Conservation (phyloP, 2,888 invertebrate species). For the Galerucella calmariensis region DNA sequence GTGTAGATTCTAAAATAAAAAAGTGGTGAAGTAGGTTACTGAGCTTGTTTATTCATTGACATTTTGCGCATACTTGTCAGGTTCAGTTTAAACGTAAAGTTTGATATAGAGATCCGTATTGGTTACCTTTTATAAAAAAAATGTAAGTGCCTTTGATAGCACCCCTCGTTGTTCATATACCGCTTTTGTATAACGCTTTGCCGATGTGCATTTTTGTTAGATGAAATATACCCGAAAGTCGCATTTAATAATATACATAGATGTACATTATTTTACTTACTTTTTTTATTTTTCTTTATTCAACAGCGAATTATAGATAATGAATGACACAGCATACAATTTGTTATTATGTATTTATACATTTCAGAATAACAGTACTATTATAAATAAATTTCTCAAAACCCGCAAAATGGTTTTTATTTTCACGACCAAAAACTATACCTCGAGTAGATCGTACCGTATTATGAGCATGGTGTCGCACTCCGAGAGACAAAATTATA, state of each 20-base stretch:
- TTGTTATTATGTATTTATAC: constrained; percentile 57
- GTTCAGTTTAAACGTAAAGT: neutral
- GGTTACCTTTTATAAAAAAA: constrained; percentile 11
- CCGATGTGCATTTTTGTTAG: constrained; percentile 54
- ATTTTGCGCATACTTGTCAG: no score
- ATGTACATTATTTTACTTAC: constrained; percentile 51
- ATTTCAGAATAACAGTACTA: constrained; percentile 49
- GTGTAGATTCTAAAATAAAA: no score
- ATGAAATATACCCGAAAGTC: constrained; percentile 40
- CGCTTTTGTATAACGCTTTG: constrained; percentile 56
- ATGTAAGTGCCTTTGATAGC: constrained; percentile 46
- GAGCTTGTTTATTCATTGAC: no score
- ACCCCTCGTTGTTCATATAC: constrained; percentile 49
- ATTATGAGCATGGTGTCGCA: no score
- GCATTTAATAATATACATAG: constrained; percentile 55
- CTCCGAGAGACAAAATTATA: no score
- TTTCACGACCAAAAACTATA: neutral
- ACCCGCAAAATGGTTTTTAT: constrained; percentile 30
- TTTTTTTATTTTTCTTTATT: constrained; percentile 49
- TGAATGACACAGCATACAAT: constrained; percentile 58
- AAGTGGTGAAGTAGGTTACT: no score
- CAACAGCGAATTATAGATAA: constrained; percentile 57
- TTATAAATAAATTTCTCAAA: constrained; percentile 47
- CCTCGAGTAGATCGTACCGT: no score
- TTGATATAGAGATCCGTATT: neutral